These are phyloP conservation scores for Callyntrura guangdongensis DNA, from an alignment of 2,888 invertebrate genomes.

Conservation along the genomic window DNA sequence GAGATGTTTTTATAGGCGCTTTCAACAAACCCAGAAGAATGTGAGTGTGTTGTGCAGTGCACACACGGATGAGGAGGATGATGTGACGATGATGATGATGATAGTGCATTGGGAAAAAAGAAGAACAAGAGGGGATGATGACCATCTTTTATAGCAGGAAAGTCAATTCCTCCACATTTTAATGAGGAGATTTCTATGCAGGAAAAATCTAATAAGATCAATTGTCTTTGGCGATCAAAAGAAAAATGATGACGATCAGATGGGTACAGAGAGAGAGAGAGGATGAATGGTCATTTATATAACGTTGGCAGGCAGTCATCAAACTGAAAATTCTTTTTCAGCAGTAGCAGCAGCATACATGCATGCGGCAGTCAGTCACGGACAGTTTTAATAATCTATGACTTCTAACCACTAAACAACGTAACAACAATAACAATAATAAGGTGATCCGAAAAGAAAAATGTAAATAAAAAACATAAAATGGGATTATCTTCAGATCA, in stretches of 20 bases:
- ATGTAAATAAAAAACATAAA: conserved; percentile 32
- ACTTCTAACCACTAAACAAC: neutral
- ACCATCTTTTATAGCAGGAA: conserved; percentile 13
- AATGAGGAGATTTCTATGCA: conserved; percentile 78
- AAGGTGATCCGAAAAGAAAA: conserved; percentile 21
- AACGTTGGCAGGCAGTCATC: conserved; percentile 17
- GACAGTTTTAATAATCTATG: neutral
- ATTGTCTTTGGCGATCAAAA: conserved; percentile 61
- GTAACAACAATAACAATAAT: neutral
- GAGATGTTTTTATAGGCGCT: neutral
- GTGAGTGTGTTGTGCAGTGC: conserved; percentile 2
- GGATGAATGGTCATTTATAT: neutral
- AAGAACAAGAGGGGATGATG: neutral
- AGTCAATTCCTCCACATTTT: conserved; percentile 65
- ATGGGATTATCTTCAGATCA: conserved; percentile 44
- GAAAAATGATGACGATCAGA: conserved; percentile 22
- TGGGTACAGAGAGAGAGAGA: too few species aligned
- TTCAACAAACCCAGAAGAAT: neutral
- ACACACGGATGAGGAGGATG: too few species aligned
- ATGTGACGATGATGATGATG: too few species aligned
- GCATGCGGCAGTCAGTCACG: neutral
- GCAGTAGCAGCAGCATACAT: neutral
- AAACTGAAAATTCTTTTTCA: neutral
- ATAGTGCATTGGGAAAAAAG: neutral
- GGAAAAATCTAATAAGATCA: conserved; percentile 76